phyloP scores from a whole-genome alignment of 2,113 vertebrate species.

The Petroica traversi region DNA sequence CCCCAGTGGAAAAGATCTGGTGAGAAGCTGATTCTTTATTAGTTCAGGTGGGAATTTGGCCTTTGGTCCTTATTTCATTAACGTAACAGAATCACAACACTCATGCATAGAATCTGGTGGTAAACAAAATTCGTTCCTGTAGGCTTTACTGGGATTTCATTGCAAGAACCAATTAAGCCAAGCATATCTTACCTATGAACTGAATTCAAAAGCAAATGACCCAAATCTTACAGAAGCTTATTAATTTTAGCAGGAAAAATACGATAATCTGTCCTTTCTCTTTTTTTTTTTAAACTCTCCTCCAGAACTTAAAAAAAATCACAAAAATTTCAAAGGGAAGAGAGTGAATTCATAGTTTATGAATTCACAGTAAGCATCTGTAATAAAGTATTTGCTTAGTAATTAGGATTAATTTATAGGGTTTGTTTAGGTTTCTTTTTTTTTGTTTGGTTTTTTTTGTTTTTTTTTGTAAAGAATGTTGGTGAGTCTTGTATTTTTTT shows the following conservation, averaged over 20 bases:
- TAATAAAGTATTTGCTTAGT: background rate
- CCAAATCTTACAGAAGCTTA: background rate
- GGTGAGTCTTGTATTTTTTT: background rate
- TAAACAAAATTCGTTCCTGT: background rate
- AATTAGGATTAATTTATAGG: background rate
- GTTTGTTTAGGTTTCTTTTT: accelerated
- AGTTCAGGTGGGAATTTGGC: slow-evolving; percentile 15
- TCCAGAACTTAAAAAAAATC: background rate
- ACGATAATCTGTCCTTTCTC: background rate
- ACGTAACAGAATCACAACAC: background rate
- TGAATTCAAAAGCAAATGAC: background rate
- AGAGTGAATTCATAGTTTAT: background rate
- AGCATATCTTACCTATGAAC: background rate
- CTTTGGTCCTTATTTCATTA: slow-evolving; percentile 14
- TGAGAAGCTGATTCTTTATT: slow-evolving; percentile 3
- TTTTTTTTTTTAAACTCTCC: background rate
- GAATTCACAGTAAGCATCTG: background rate
- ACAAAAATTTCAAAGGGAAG: background rate
- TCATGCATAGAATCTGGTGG: background rate
- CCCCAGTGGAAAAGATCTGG: background rate
- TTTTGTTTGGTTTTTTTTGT: no score
- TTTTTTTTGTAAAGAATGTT: background rate
- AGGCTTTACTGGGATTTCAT: background rate
- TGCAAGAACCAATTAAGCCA: background rate
- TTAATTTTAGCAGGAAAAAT: background rate